A percentile compares a stretch with the other conserved stretches of the same genome.
Conservation (phyloP, 2,888 invertebrate genomes). For the Pseudolycoriella hygida region DNA sequence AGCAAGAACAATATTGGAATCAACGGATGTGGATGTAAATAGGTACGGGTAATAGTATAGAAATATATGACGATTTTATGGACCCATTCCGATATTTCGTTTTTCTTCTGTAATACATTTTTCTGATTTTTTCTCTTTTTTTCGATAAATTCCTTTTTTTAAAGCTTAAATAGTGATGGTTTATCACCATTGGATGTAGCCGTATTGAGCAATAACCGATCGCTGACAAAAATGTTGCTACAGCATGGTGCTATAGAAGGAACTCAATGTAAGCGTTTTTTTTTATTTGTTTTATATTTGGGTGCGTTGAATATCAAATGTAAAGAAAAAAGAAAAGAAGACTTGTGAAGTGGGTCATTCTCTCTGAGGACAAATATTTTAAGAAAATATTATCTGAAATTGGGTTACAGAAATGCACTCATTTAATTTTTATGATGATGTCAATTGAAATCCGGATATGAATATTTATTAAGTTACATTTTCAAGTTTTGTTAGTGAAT, state of each 20-base stretch:
- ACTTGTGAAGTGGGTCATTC: no score
- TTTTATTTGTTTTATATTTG: no score
- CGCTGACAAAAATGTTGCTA: constrained; percentile 77
- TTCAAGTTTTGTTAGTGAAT: no score
- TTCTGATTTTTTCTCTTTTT: constrained; percentile 1
- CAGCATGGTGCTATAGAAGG: constrained; percentile 74
- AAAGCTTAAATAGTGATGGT: constrained; percentile 74
- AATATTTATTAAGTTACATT: no score
- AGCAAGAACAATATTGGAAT: constrained; percentile 76
- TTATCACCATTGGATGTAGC: constrained; percentile 86
- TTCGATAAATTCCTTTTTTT: constrained; percentile 21
- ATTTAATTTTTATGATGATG: no score
- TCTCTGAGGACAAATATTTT: no score
- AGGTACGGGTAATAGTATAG: constrained; percentile 39
- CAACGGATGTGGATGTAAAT: constrained; percentile 85
- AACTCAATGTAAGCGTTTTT: constrained; percentile 51
- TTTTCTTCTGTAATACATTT: background rate
- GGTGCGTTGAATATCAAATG: background rate
- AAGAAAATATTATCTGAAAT: no score
- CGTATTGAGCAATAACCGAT: constrained; percentile 73
- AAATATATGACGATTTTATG: no score
- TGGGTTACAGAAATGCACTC: no score
- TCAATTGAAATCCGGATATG: no score
- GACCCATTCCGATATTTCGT: background rate
- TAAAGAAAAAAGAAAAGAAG: no score